phyloP scores from a whole-genome alignment of 2,113 vertebrate genomes.

The Cisticola juncidis region DNA sequence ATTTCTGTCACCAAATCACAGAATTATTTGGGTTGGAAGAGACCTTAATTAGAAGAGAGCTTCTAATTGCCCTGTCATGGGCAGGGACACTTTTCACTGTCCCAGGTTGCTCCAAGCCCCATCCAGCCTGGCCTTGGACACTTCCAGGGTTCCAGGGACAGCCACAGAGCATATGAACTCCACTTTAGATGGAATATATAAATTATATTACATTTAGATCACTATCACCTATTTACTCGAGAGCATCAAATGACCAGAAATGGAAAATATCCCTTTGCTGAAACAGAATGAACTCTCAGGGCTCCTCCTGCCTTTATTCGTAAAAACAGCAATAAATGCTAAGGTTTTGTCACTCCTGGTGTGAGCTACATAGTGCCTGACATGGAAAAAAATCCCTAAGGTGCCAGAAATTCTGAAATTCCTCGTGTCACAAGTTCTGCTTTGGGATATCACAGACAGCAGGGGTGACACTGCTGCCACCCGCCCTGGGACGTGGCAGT shows the following conservation, averaged over 20 bases:
- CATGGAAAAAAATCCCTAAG: accelerated
- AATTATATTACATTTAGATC: background rate
- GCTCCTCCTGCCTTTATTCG: background rate
- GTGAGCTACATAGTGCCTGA: accelerated
- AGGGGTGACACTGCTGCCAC: background rate
- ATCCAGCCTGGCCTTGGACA: background rate
- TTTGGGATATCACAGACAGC: accelerated
- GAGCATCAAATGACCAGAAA: background rate
- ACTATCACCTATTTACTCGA: accelerated
- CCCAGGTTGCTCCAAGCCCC: accelerated
- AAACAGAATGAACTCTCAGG: accelerated
- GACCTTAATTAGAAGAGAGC: background rate
- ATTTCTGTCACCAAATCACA: background rate
- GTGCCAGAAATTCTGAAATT: background rate
- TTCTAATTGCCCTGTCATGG: background rate
- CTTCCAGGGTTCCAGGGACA: background rate
- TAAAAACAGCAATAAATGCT: too few relatives aligned
- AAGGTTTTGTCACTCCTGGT: background rate
- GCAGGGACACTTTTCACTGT: background rate
- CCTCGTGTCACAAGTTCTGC: accelerated
- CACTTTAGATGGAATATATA: too few relatives aligned
- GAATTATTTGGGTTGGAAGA: background rate
- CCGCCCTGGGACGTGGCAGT: background rate
- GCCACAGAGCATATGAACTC: background rate
- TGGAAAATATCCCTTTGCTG: accelerated